phyloP scores from a whole-genome alignment of 1,140 invertebrate genomes.

The Hyposmocoma kahamanoa region DNA sequence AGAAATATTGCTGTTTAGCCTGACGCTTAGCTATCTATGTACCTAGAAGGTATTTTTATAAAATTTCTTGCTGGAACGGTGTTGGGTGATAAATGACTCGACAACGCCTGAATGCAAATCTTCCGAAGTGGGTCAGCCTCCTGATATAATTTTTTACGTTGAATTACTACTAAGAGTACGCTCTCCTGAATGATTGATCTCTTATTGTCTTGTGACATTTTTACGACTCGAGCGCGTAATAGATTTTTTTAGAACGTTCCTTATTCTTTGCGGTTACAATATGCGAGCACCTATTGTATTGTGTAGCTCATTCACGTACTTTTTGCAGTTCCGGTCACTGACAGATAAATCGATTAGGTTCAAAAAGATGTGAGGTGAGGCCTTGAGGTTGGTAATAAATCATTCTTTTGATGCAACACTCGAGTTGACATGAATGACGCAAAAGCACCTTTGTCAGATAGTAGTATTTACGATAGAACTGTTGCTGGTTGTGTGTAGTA shows the following conservation, averaged over 20 bases:
- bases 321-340: conserved; percentile 61
- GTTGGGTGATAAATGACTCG: conserved; percentile 64
- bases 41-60: too few species aligned
- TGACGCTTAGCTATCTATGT: too few species aligned
- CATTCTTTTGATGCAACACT: not conserved
- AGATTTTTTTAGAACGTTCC: conserved; percentile 42
- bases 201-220: conserved; percentile 63
- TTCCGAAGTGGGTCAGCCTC: conserved; percentile 59
- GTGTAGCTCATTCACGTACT: conserved; percentile 23
- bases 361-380: not conserved
- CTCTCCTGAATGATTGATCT: conserved; percentile 58
- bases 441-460: too few species aligned
- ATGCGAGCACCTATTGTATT: too few species aligned
- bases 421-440: conserved; percentile 2
- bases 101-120: conserved; percentile 63
- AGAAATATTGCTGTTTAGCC: too few species aligned
- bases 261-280: conserved; percentile 39
- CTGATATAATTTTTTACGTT: conserved; percentile 63
- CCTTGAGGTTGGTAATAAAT: not conserved
- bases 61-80: conserved; percentile 44
- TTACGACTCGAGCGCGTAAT: conserved; percentile 54
- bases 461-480: too few species aligned
- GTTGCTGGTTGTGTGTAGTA: too few species aligned
- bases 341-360: conserved; percentile 40
- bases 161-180: conserved; percentile 43